Conservation (phyloP, 2,113 vertebrate genomes). For the Alligator sinensis region DNA sequence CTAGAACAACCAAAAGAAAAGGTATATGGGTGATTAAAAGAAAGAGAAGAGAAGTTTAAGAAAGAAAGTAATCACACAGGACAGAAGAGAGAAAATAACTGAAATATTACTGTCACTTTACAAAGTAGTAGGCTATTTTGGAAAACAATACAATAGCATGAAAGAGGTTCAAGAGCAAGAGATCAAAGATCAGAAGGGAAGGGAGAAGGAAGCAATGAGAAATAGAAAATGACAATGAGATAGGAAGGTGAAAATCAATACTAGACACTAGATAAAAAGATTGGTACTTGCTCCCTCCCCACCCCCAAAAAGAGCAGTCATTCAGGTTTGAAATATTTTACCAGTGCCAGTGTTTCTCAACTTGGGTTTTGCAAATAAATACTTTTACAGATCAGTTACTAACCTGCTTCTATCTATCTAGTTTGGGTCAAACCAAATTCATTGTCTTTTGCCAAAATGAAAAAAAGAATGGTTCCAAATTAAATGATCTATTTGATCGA, state of each 20-base stretch:
- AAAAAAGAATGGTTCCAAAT: not conserved
- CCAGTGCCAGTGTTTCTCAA: not conserved
- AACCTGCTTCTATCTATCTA: not conserved
- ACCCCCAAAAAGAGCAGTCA: not conserved
- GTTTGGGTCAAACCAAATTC: not conserved
- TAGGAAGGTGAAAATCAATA: not conserved
- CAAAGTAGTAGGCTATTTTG: not conserved
- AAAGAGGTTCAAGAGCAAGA: not conserved
- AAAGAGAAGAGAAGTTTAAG: slow-evolving; percentile 13
- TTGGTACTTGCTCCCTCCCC: no score
- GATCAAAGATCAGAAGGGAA: not conserved
- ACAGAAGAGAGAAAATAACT: not conserved
- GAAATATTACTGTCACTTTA: not conserved
- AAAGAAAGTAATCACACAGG: slow-evolving; percentile 3
- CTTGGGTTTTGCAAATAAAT: not conserved
- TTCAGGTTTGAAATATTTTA: not conserved
- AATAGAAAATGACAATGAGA: not conserved
- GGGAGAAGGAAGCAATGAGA: not conserved
- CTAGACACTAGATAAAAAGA: not conserved
- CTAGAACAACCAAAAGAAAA: not conserved
- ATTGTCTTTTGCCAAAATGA: not conserved
- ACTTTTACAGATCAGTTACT: not conserved
- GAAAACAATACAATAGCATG: not conserved
- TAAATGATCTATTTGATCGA: not conserved
- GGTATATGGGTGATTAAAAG: not conserved